These are phyloP conservation scores for Columbina picui DNA, from an alignment of 2,113 vertebrate genomes.

Conservation along the genomic window DNA sequence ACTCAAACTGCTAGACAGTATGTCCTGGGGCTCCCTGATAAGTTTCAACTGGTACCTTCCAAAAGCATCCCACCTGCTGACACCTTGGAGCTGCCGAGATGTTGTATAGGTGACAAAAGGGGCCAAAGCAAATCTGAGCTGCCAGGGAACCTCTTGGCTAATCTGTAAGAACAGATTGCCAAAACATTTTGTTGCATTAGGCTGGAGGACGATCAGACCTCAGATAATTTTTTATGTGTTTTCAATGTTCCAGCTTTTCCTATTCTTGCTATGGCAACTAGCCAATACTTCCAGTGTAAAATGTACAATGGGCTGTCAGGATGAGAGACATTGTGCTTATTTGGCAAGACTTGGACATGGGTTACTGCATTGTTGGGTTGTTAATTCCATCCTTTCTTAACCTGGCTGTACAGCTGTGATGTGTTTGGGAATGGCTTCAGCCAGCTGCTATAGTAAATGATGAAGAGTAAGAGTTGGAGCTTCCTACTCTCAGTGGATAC, in stretches of 20 bases:
- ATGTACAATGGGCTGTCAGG: background rate
- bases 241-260: background rate
- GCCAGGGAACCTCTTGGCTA: background rate
- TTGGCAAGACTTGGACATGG: background rate
- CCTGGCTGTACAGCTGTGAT: background rate
- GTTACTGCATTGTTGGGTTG: background rate
- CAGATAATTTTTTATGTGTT: background rate
- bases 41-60: background rate
- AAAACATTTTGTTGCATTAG: constrained; percentile 17
- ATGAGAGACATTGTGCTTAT: background rate
- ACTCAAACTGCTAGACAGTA: background rate
- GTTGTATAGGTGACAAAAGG: background rate
- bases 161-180: background rate
- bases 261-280: background rate
- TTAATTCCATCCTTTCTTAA: background rate
- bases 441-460: background rate
- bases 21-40: constrained; percentile 17
- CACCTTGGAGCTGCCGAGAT: background rate
- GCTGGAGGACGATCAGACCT: background rate
- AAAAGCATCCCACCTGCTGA: background rate
- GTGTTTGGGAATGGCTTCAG: background rate
- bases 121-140: background rate
- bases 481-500: background rate
- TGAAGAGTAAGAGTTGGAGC: background rate
- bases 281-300: background rate